Base-by-base conservation (phyloP, 2,113 vertebrate species). In the Mastomys coucha region DNA sequence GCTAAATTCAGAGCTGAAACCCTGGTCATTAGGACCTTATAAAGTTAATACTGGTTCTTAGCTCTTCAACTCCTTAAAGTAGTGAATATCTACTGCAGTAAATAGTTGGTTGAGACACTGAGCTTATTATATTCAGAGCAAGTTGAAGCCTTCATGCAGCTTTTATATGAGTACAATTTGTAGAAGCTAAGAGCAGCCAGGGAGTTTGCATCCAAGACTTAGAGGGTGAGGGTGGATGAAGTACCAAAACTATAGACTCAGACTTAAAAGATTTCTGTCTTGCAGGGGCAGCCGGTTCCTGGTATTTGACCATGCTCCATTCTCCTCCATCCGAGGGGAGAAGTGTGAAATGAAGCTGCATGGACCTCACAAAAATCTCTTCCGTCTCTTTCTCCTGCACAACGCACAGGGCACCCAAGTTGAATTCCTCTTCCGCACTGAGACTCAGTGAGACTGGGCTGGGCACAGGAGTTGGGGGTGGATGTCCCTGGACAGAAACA, bases 341-440 rank as follows among this genome's bases (percentile, higher is more conserved):
- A 99, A 99, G 98, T 99, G 99, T 0, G 99, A 99, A 45, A 98
- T 99, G 98, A 99, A 99, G 97, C 99, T 99, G 0, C 99, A 99
- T 2, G 99, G 99, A 17, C 90, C 99, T 87, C 99, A 99, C 98
- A 99, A 99, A 97, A 99, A 99, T 65, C 96, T 99, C 51, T 99
- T 99, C 98, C 99, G 99, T 19, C 98, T 99, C 93, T 99, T 99
- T 97, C 98, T 99, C 78, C 94, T 96, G 90, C 98, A 98, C 63
- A 98, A 98, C n/a, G 63, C 97, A 2, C 98, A 98, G 73, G 98
- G 98, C 31, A 96, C 97, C 89, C 98, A 98, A 76, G 98, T 98
- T 31, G 97, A 99, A 88, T 98, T 99, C 97, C 98, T 99, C 92
- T 99, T 99, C 82, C 97, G 99, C 67, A 99, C 99, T 2, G 99